phyloP scores from a whole-genome alignment of 1,140 invertebrate species.

The Magallana ariakensis region DNA sequence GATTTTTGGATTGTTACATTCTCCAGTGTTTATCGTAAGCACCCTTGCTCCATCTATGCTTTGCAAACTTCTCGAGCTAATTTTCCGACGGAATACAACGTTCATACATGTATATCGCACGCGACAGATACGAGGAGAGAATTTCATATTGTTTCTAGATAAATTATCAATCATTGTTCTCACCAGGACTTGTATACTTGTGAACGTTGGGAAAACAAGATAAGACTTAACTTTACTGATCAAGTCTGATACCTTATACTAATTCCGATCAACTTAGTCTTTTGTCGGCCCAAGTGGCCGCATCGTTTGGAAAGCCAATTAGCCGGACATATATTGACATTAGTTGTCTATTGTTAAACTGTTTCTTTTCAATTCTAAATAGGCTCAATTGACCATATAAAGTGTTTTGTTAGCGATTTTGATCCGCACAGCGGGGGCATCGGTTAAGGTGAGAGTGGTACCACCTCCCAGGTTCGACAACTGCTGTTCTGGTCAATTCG shows the following conservation, averaged over 20 bases:
- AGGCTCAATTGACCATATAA: constrained; percentile 55
- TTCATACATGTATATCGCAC: not conserved
- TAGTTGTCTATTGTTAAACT: constrained; percentile 52
- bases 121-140: not conserved
- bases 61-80: constrained; percentile 23
- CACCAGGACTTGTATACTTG: not conserved
- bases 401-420: constrained; percentile 53
- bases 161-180: constrained; percentile 16
- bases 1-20: constrained; percentile 32
- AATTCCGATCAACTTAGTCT: not conserved
- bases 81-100: not conserved
- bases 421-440: constrained; percentile 47
- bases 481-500: constrained; percentile 26
- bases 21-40: constrained; percentile 16
- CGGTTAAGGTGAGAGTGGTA: not conserved
- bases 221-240: not conserved
- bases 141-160: constrained; percentile 19
- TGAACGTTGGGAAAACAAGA: not conserved
- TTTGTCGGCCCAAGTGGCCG: not conserved
- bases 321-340: constrained; percentile 56
- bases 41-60: constrained; percentile 1
- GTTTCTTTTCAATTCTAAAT: constrained; percentile 51
- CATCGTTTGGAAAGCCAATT: constrained; percentile 49
- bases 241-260: not conserved
- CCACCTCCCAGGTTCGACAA: constrained; percentile 4